A percentile compares a stretch with the other conserved stretches of the same genome.
Conservation (phyloP, 2,797 vertebrate genomes). For the Pteropus rufus region DNA sequence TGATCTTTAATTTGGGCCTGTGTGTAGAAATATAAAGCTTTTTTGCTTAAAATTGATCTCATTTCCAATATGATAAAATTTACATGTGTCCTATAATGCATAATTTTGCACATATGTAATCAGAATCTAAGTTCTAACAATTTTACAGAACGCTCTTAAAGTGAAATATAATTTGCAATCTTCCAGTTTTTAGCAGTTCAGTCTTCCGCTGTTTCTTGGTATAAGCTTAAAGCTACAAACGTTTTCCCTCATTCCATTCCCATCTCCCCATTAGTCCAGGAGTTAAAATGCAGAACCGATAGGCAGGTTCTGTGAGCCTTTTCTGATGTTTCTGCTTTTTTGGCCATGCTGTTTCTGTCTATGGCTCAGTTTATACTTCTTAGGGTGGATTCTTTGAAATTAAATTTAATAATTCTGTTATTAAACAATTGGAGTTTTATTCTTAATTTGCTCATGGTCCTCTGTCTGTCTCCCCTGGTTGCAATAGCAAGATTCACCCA, state of each 20-base stretch:
- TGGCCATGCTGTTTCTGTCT: background rate
- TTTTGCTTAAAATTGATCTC: background rate
- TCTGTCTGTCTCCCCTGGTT: background rate
- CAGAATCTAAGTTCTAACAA: background rate
- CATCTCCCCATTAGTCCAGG: background rate
- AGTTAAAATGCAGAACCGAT: background rate
- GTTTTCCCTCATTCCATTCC: background rate
- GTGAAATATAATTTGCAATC: background rate
- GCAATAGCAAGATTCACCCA: background rate
- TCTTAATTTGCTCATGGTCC: background rate
- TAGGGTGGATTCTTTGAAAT: background rate
- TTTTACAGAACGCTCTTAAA: background rate
- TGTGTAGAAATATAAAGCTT: background rate
- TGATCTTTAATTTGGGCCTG: background rate
- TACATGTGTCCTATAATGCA: background rate
- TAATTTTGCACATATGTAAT: background rate
- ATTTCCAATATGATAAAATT: slow-evolving; percentile 12
- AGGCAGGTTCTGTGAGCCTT: background rate
- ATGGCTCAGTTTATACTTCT: background rate
- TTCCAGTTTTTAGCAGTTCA: background rate
- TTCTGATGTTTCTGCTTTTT: background rate
- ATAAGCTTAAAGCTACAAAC: background rate
- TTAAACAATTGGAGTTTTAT: background rate
- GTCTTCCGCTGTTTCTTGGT: background rate
- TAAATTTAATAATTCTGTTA: background rate